Evolutionary conservation across 2,797 vertebrate species (phyloP).

Genomic region (Philypnodon macrostomus): DNA sequence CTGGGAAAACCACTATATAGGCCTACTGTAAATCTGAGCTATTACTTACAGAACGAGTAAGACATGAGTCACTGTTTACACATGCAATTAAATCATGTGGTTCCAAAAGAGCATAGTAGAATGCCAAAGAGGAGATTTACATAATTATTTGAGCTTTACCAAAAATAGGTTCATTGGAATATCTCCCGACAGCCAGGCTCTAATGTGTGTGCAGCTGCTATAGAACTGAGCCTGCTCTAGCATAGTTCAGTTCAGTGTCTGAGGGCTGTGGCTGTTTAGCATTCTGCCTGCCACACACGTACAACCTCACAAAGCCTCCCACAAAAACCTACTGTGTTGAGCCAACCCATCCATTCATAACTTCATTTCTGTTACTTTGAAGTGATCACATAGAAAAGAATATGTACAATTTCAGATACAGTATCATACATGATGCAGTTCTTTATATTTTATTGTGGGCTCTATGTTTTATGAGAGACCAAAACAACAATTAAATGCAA

Average conservation of each 20-base stretch:
- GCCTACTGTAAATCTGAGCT: no score
- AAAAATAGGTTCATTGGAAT: no score
- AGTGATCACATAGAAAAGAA: constrained; percentile 31
- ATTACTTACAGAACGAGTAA: no score
- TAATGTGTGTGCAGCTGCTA: constrained; percentile 67
- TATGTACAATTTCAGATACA: constrained; percentile 60
- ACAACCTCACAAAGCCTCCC: constrained; percentile 38
- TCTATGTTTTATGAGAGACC: background rate
- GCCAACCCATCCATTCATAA: constrained; percentile 11
- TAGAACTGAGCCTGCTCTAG: constrained; percentile 69
- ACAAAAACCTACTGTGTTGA: constrained; percentile 36
- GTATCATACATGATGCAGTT: constrained; percentile 45
- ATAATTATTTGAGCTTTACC: no score
- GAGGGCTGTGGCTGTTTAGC: constrained; percentile 64
- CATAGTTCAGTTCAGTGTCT: constrained; percentile 45
- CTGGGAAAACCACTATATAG: no score
- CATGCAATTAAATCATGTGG: no score
- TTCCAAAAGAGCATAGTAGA: no score
- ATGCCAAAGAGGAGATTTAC: no score
- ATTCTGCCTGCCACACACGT: constrained; percentile 58
- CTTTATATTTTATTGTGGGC: constrained; percentile 22
- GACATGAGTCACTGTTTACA: no score
- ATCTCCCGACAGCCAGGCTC: constrained; percentile 30
- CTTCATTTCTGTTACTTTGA: constrained; percentile 9
- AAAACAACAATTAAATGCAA: background rate